These are phyloP conservation scores for Microhierax caerulescens DNA, from an alignment of 2,797 vertebrate species.

Conservation along the genomic window DNA sequence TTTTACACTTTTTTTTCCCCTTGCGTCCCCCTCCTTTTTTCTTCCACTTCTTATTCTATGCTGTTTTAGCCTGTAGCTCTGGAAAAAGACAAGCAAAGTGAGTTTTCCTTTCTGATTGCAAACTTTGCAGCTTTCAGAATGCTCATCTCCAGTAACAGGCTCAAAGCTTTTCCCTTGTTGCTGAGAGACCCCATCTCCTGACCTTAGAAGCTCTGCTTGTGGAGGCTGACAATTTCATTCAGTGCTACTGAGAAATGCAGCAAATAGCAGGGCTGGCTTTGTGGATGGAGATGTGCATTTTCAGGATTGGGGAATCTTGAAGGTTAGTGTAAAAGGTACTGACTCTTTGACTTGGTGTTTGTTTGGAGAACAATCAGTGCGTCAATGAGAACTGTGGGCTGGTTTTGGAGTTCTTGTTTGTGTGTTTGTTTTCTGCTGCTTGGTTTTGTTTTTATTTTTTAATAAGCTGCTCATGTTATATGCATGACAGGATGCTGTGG, in stretches of 20 bases:
- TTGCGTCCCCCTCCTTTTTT: accelerated
- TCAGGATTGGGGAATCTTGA: not conserved
- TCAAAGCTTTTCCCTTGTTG: not conserved
- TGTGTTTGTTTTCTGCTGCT: not conserved
- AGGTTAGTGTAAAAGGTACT: not conserved
- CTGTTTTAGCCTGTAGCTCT: not conserved
- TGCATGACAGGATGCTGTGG: not conserved
- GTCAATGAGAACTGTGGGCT: not conserved
- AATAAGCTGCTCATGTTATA: not conserved
- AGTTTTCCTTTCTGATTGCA: not conserved
- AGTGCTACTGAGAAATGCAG: not conserved
- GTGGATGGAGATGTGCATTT: not conserved
- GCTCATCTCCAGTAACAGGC: not conserved
- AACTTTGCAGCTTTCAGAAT: not conserved
- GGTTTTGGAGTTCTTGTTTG: not conserved
- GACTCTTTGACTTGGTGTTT: not conserved
- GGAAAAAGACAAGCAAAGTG: not conserved
- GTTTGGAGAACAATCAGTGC: not conserved
- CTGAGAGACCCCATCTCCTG: not conserved
- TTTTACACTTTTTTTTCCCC: not conserved
- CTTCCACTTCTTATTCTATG: not conserved
- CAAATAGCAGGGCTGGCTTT: not conserved
- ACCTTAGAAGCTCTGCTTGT: not conserved
- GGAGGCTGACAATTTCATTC: not conserved
- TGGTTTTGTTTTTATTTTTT: not conserved